Evolutionary conservation across 2,113 vertebrate species (phyloP).

Genomic region (Triplophysa rosa): DNA sequence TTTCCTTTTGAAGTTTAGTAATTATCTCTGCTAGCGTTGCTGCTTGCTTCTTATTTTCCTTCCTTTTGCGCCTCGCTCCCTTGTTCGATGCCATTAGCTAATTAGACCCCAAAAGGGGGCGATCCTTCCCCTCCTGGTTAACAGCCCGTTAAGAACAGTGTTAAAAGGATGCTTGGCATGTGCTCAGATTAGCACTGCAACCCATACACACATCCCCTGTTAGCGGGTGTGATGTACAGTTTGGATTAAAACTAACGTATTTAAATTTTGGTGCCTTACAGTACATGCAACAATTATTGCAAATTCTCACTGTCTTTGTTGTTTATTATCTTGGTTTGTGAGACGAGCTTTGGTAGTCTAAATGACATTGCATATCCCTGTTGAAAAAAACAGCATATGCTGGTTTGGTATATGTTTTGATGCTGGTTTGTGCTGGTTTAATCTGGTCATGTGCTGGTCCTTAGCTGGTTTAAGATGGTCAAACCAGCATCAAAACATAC

Average conservation of each 20-base stretch:
- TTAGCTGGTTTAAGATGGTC: too few species aligned
- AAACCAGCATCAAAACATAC: too few species aligned
- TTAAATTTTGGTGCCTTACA: slow-evolving; percentile 15
- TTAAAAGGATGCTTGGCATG: slow-evolving; percentile 9
- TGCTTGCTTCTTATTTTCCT: slow-evolving; percentile 60
- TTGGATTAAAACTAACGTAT: background rate
- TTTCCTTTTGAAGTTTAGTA: slow-evolving; percentile 79
- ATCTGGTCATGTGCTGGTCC: too few species aligned
- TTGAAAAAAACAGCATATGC: too few species aligned
- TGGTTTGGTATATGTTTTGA: too few species aligned
- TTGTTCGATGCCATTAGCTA: slow-evolving; percentile 41
- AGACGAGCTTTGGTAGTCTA: background rate
- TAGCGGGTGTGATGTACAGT: background rate
- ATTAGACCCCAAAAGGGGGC: slow-evolving; percentile 45
- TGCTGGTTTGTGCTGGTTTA: too few species aligned
- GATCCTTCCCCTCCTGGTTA: slow-evolving; percentile 28
- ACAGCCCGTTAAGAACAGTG: background rate
- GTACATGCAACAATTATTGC: background rate
- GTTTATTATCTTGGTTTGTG: slow-evolving; percentile 27
- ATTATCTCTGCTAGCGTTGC: slow-evolving; percentile 75
- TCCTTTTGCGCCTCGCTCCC: slow-evolving; percentile 45
- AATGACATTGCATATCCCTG: background rate
- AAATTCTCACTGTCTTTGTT: slow-evolving; percentile 13
- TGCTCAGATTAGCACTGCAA: background rate
- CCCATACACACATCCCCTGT: background rate